phyloP scores from a whole-genome alignment of 2,888 invertebrate genomes.

The Diarsia rubi region DNA sequence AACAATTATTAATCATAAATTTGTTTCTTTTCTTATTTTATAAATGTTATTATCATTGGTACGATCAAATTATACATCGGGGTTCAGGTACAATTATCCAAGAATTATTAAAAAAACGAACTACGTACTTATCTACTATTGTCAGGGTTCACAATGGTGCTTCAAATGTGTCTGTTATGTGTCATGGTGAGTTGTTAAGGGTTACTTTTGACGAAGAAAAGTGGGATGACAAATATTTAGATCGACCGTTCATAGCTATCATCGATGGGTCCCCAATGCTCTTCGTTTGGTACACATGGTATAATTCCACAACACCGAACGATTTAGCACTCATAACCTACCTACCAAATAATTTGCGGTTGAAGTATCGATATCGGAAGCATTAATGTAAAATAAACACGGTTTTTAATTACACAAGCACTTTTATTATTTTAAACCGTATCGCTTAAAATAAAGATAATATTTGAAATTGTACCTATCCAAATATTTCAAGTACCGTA shows the following conservation, averaged over 20 bases:
- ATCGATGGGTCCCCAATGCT: neutral
- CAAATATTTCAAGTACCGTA: neutral
- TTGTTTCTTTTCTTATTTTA: too few species aligned
- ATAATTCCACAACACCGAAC: neutral
- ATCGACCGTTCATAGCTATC: neutral
- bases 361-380: neutral
- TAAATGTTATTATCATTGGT: too few species aligned
- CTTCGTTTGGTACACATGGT: neutral
- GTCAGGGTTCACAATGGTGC: neutral
- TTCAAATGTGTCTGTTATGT: neutral
- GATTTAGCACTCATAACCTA: neutral
- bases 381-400: constrained; percentile 20
- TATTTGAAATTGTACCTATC: too few species aligned
- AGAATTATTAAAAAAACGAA: too few species aligned
- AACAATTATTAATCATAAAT: too few species aligned
- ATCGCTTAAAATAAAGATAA: constrained; percentile 3
- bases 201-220: neutral
- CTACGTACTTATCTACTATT: too few species aligned
- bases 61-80: too few species aligned
- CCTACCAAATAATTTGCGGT: neutral
- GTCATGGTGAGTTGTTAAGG: neutral
- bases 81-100: too few species aligned
- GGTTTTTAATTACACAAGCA: neutral
- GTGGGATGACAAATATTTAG: neutral
- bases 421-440: constrained; percentile 13